These are phyloP conservation scores for Conistra vaccinii DNA, from an alignment of 2,888 invertebrate genomes.

Conservation along the genomic window DNA sequence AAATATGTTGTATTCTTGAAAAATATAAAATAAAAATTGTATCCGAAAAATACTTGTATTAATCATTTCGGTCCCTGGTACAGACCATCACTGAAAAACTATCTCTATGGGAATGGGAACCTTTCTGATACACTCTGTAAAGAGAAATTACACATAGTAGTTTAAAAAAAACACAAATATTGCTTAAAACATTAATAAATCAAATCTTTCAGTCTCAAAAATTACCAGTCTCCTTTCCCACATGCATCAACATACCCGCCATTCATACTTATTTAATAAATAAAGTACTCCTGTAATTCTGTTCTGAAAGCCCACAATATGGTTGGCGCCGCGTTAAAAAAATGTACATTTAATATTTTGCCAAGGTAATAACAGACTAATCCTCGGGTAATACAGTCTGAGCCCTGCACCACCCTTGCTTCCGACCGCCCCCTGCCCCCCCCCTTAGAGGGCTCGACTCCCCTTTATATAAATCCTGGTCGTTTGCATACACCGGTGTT, in stretches of 20 bases:
- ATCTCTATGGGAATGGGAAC: too few species aligned
- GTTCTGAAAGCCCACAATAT: slow-evolving; percentile 40
- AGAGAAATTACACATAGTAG: not conserved
- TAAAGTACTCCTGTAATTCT: slow-evolving; percentile 39
- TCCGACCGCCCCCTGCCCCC: slow-evolving; percentile 1
- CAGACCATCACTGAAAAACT: too few species aligned
- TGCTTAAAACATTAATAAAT: slow-evolving; percentile 7
- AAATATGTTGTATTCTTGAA: too few species aligned
- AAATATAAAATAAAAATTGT: too few species aligned
- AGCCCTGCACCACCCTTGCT: slow-evolving; percentile 54
- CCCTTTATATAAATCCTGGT: slow-evolving; percentile 65
- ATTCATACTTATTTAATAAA: slow-evolving; percentile 53
- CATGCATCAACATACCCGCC: slow-evolving; percentile 13
- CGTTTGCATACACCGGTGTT: slow-evolving; percentile 72
- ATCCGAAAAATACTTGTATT: too few species aligned
- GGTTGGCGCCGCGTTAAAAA: slow-evolving; percentile 43
- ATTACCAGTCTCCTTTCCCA: slow-evolving; percentile 1
- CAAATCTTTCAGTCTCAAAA: slow-evolving; percentile 6
- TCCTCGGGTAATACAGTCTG: slow-evolving; percentile 71
- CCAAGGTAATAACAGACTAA: slow-evolving; percentile 70
- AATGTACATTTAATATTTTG: slow-evolving; percentile 63
- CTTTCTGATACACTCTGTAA: too few species aligned
- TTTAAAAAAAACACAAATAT: not conserved
- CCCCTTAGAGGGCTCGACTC: slow-evolving; percentile 41
- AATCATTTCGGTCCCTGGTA: too few species aligned